Evolutionary conservation across 2,113 vertebrate species (phyloP), one percentile per base, ranked within the genome.

Genomic region (Oophaga pumilio): DNA sequence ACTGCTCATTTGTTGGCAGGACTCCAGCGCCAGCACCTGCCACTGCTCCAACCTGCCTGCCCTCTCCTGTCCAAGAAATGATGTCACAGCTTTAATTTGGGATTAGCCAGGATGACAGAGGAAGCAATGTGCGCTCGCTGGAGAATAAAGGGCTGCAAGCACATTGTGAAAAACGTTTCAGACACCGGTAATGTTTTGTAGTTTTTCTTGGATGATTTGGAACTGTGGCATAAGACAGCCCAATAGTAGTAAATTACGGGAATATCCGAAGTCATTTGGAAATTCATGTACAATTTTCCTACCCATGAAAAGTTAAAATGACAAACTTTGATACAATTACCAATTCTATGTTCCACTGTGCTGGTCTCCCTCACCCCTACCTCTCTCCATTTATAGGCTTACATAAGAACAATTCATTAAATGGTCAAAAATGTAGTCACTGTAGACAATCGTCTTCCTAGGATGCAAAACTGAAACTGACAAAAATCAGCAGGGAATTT

Each of bases 51-150:
- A 43, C 24, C 59, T 57, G 33, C 60, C 49, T 24, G n/a, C 80
- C 68, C 59, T 56, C 62, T 68, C 17, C 59, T 33, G 17, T 82
- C 80, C 81, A 71, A 84, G 49, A 24, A 78, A 78, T 88, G 87
- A 88, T 79, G 87, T 84, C 82, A 88, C 60, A 49, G 33, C 49
- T 18, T 84, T 52, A 85, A 76, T 86, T 50, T 56, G 62, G 85
- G 60, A 77, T 86, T 85, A 49, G 33, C 50, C 69, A 53, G 43
- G 49, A 8, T 22, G 22, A 43, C 33, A 22, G 14, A 43, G 20
- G 52, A 68, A n/a, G 73, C 79, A 8, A 33, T 69, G 49, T 68
- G 89, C 76, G 71, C 49, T 56, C 76, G 0, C 4, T 26, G n/a
- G 24, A 78, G 10, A 57, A 57, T 28, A 57, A 79, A 79, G 52